Base-by-base conservation (phyloP, 2,797 vertebrate genomes). In the Eleutherodactylus coqui region DNA sequence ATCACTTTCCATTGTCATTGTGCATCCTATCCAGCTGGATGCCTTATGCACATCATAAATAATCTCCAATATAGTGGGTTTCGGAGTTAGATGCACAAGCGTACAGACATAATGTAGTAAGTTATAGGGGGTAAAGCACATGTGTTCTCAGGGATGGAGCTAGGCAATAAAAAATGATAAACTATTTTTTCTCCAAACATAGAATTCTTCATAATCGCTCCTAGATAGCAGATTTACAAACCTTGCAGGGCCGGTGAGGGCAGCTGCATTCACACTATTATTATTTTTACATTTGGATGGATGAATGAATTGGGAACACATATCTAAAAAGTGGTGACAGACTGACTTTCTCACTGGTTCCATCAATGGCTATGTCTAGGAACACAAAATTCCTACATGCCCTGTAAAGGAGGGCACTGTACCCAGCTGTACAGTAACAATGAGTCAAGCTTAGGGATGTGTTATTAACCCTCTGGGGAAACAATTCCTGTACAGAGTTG, bases 391-490 rank as follows among this genome's bases (percentile, higher is more conserved):
- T 81, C 60, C 79, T 69, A 32, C n/a, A 75, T 75, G 64, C 62
- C 36, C 53, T 16, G 16, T 45, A 83, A 1, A 45, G 29, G 38
- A 55, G 67, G 49, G 64, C 64, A 45, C 70, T 75, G 45, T 29
- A 49, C 80, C 80, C 69, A 55, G 53, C 70, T 73, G 43, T 41
- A 58, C 32, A 21, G 51, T 49, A 75, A 75, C 70, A 84, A 64
- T 34, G 29, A 76, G 73, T 75, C 41, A 64, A 84, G 32, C 32
- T 43, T 76, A 58, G 72, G 82, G 58, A 76, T 45, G 55, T 72
- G 75, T n/a, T 75, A 83, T 58, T 75, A 73, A 85, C 49, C 78
- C 77, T 75, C 64, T 47, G 67, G 84, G 69, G 69, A 81, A 81
- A 73, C 60, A 58, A 80, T 73, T 85, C 58, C 41, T 85, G 64